These are phyloP conservation scores for Blennius ocellaris DNA, from an alignment of 2,113 vertebrate genomes.

Conservation along the genomic window DNA sequence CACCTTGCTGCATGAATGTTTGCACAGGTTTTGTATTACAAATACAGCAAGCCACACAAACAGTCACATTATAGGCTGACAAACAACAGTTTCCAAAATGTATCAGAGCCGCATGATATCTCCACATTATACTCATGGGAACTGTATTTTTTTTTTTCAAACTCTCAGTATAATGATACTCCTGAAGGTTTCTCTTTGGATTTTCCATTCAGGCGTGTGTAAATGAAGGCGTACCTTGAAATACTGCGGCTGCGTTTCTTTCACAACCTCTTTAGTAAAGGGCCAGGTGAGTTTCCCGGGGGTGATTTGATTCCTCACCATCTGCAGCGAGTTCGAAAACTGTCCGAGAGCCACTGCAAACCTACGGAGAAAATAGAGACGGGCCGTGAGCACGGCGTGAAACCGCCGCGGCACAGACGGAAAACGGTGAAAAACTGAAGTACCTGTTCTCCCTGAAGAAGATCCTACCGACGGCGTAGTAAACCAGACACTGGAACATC, in stretches of 20 bases:
- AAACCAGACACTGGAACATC: conserved; percentile 88
- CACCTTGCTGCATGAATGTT: too few relatives aligned
- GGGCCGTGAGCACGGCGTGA: too few relatives aligned
- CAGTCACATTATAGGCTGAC: too few relatives aligned
- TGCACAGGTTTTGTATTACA: too few relatives aligned
- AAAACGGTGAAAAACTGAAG: neutral
- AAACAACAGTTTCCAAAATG: too few relatives aligned
- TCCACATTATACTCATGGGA: neutral
- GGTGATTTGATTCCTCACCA: conserved; percentile 86
- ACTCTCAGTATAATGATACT: too few relatives aligned
- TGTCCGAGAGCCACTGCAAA: conserved; percentile 87
- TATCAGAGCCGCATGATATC: too few relatives aligned
- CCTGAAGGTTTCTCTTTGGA: too few relatives aligned
- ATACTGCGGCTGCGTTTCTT: conserved; percentile 87
- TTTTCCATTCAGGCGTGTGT: too few relatives aligned
- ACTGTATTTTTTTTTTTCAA: neutral
- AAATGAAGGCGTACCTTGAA: conserved; percentile 83
- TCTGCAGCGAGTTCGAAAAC: conserved; percentile 86
- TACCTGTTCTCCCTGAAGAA: conserved; percentile 93
- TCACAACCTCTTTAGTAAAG: conserved; percentile 86
- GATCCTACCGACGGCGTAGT: conserved; percentile 88
- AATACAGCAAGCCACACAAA: too few relatives aligned
- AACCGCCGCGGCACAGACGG: too few relatives aligned
- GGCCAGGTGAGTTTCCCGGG: conserved; percentile 94
- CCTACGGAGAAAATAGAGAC: conserved; percentile 67